Percentiles rank a stretch among this genome's conserved stretches.
These are phyloP conservation scores for Drosophila eugracilis DNA, from an alignment of 1,140 invertebrate species.

Conservation along the genomic window DNA sequence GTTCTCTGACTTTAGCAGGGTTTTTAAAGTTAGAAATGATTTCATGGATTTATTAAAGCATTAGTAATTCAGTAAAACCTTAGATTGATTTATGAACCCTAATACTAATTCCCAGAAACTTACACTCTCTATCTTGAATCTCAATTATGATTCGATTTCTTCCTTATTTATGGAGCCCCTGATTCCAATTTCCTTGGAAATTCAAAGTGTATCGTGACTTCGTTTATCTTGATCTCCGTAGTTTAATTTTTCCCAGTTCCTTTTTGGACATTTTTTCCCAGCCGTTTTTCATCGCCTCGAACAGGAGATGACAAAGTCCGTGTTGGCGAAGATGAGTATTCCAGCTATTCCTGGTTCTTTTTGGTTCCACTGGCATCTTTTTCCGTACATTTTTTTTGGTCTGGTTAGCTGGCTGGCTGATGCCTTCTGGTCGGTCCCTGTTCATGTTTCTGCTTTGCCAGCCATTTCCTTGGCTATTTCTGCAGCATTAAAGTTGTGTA, in stretches of 20 bases:
- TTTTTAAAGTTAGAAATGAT: too few species aligned
- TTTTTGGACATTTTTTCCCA: constrained; percentile 17
- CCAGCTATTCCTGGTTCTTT: constrained; percentile 6
- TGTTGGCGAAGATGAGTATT: constrained; percentile 22
- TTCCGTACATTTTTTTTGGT: constrained; percentile 13
- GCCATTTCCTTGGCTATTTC: constrained; percentile 44
- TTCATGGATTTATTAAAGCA: too few species aligned
- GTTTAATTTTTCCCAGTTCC: constrained; percentile 10
- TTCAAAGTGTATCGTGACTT: constrained; percentile 12
- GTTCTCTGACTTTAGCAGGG: neutral
- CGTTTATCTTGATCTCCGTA: constrained; percentile 10
- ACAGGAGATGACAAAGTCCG: constrained; percentile 34
- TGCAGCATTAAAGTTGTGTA: constrained; percentile 63
- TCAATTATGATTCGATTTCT: neutral
- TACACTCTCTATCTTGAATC: neutral
- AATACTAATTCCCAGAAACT: too few species aligned
- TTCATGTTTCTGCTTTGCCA: constrained; percentile 43
- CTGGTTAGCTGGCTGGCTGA: constrained; percentile 3
- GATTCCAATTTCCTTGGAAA: too few species aligned
- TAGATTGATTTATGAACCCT: too few species aligned
- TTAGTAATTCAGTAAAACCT: too few species aligned
- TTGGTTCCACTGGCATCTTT: neutral
- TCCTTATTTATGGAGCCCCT: neutral
- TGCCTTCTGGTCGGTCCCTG: constrained; percentile 34
- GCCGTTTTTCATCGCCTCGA: constrained; percentile 25